Evolutionary conservation across 2,888 invertebrate genomes (phyloP).

Genomic region (Mesoligia furuncula): DNA sequence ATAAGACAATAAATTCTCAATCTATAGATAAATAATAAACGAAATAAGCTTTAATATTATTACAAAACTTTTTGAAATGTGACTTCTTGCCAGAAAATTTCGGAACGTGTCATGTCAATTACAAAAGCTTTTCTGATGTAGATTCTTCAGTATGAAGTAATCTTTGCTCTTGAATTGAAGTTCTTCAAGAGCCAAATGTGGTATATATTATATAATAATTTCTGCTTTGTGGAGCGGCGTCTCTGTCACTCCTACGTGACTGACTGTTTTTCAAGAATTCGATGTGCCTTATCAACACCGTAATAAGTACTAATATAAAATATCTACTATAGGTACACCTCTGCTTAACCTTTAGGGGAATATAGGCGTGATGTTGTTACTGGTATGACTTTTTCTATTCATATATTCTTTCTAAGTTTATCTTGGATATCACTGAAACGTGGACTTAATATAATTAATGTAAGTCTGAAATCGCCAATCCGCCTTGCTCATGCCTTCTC

Average conservation of each 20-base stretch:
- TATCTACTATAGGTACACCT: background rate
- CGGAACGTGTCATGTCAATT: slow-evolving; percentile 7
- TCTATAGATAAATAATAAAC: background rate
- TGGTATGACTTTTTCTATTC: background rate
- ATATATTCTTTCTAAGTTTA: background rate
- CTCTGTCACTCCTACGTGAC: background rate
- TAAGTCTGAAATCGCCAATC: background rate
- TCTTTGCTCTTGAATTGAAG: slow-evolving; percentile 19
- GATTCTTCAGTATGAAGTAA: slow-evolving; percentile 6
- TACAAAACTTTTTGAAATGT: background rate
- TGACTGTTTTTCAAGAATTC: background rate
- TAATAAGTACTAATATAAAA: background rate
- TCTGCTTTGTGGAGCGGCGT: background rate
- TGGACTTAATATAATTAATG: no score
- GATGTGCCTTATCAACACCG: background rate
- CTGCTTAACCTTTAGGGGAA: background rate
- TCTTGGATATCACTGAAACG: background rate
- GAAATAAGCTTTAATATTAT: background rate
- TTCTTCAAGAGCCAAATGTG: background rate
- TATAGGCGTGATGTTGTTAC: background rate
- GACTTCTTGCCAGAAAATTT: background rate
- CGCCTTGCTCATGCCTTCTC: no score
- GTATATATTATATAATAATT: background rate
- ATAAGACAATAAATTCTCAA: background rate
- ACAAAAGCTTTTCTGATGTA: slow-evolving; percentile 18